These are phyloP conservation scores for Leptura quadrifasciata DNA, from an alignment of 2,888 invertebrate genomes.

Conservation along the genomic window DNA sequence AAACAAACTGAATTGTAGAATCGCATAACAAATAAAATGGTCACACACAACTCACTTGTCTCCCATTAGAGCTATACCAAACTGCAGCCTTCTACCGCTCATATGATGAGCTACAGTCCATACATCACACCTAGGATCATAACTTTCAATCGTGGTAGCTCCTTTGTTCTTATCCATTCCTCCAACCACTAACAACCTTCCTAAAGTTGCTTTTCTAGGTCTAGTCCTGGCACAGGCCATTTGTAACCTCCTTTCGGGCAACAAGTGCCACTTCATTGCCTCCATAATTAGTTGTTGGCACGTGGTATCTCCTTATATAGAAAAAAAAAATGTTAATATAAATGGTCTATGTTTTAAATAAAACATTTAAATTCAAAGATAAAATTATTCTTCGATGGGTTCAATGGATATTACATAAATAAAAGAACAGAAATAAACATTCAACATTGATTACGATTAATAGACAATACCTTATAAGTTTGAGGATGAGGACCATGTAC, in stretches of 20 bases:
- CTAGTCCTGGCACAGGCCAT: conserved; percentile 88
- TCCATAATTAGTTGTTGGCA: conserved; percentile 95
- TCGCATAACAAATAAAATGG: background rate
- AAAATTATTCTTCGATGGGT: too few species aligned
- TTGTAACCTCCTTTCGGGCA: conserved; percentile 89
- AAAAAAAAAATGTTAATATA: background rate
- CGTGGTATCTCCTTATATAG: conserved; percentile 76
- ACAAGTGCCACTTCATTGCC: conserved; percentile 93
- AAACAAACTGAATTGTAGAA: background rate
- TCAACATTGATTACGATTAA: too few species aligned
- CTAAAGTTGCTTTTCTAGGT: conserved; percentile 94
- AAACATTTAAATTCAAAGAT: too few species aligned
- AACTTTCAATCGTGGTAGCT: conserved; percentile 92
- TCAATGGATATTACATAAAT: too few species aligned
- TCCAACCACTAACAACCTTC: conserved; percentile 88
- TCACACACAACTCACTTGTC: conserved; percentile 76
- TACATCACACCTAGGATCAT: conserved; percentile 86
- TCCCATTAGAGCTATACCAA: conserved; percentile 91
- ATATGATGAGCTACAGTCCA: conserved; percentile 88
- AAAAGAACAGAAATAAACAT: too few species aligned
- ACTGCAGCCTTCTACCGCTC: conserved; percentile 89
- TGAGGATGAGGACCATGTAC: too few species aligned
- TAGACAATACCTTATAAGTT: too few species aligned
- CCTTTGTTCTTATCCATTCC: conserved; percentile 97
- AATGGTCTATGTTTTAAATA: too few species aligned